phyloP scores from a whole-genome alignment of 2,113 vertebrate species.

The Heliornis fulica region DNA sequence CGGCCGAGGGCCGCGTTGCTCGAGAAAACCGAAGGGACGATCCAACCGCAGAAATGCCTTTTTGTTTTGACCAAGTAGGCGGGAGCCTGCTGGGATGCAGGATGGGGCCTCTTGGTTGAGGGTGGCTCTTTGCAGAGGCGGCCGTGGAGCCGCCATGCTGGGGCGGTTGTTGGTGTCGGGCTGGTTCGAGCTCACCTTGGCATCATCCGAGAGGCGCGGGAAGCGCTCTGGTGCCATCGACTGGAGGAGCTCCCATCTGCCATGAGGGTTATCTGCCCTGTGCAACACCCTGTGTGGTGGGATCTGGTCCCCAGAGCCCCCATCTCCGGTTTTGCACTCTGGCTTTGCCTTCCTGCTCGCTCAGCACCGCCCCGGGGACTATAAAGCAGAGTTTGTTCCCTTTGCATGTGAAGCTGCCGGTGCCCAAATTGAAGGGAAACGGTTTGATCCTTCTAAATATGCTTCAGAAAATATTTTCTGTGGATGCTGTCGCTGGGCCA shows the following conservation, averaged over 20 bases:
- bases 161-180: accelerated
- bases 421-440: background rate
- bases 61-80: background rate
- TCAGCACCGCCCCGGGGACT: background rate
- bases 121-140: background rate
- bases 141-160: background rate
- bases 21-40: background rate
- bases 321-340: accelerated
- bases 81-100: background rate
- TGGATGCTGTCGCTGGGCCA: background rate
- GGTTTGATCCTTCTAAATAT: background rate
- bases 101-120: background rate
- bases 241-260: background rate
- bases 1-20: background rate
- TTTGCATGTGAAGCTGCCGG: background rate
- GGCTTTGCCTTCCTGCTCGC: background rate
- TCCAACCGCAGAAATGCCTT: background rate
- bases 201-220: accelerated
- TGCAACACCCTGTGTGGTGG: accelerated
- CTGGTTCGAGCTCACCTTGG: background rate
- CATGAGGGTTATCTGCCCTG: background rate
- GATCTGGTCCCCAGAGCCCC: background rate
- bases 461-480: conserved; percentile 32
- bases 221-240: accelerated
- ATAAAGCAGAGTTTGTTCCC: conserved; percentile 48